Evolutionary conservation across 1,140 invertebrate species (phyloP), one percentile per base, ranked within the genome.

Genomic region (Melanaphis sacchari): DNA sequence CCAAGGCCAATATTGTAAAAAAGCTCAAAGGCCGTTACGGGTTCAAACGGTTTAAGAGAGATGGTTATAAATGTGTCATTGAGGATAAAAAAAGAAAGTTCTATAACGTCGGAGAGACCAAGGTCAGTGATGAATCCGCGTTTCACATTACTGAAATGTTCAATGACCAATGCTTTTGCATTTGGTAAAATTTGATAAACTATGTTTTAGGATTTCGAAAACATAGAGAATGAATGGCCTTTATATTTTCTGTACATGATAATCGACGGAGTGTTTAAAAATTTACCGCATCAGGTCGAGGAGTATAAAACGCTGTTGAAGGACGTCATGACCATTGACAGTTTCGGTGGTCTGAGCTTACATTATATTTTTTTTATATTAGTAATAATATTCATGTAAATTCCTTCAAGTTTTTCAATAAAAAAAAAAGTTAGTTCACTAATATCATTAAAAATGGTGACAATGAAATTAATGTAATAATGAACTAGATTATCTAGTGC

Each of bases 181-280:
- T 11, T 59, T 11, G 8, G 26, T 59, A 9, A 59, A 31, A 66
- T 31, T 31, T 15, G 31, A 66, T 66, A n/a, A n/a, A 2, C 8
- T 24, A 11, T n/a, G 87, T 92, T 94, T 94, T 95, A 99, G 96
- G 97, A 99, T 94, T 99, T 99, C 96, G 98, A 99, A 95, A 97
- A 98, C 40, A 97, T 99, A 82, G 99, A 99, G 96, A 98, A 98
- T 95, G 99, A 99, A 96, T 99, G 99, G 99, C 99, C 99, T 0
- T 95, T 99, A 26, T 99, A 99, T 96, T 99, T 97, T 95, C 97
- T 98, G 41, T 98, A 98, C 95, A 98, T 99, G 97, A 98, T 99
- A 52, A 99, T 99, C 94, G 99, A 99, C 95, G 98, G 98, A 93
- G 97, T 98, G 94, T 99, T 98, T 94, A 97, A 97, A 94, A 97